Percentiles rank a stretch among this genome's conserved stretches.
Evolutionary conservation across 2,888 invertebrate species (phyloP).

Genomic region (Limenitis camilla): DNA sequence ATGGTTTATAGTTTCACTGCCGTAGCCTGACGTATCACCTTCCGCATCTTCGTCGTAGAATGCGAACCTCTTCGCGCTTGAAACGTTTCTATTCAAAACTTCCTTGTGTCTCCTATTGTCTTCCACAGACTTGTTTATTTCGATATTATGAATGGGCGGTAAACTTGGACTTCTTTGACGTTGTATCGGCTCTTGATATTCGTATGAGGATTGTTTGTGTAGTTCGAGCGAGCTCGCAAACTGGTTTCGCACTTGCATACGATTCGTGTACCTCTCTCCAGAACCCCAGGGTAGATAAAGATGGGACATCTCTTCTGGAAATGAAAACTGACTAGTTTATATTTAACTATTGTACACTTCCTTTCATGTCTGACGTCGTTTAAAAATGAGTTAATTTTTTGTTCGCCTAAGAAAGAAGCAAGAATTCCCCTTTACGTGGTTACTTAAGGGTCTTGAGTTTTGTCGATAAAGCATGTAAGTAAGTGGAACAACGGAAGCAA

Average conservation of each 20-base stretch:
- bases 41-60: conserved; percentile 74
- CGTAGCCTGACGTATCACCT: conserved; percentile 88
- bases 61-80: conserved; percentile 62
- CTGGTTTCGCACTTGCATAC: conserved; percentile 61
- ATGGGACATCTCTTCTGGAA: conserved; percentile 86
- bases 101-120: conserved; percentile 45
- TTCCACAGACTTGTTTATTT: conserved; percentile 43
- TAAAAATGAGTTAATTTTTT: conserved; percentile 46
- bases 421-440: conserved; percentile 45
- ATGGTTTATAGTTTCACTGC: conserved; percentile 82
- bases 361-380: conserved; percentile 34
- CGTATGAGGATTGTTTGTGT: conserved; percentile 59
- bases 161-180: conserved; percentile 79
- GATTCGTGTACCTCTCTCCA: conserved; percentile 61
- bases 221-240: conserved; percentile 66
- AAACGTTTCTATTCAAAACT: conserved; percentile 52
- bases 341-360: conserved; percentile 11
- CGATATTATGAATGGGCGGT: conserved; percentile 76
- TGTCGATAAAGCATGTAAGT: conserved; percentile 53
- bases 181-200: conserved; percentile 59
- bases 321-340: background rate
- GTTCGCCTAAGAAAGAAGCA: conserved; percentile 40
- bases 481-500: conserved; percentile 19
- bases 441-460: conserved; percentile 59
- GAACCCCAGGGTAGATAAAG: conserved; percentile 85